Percentiles rank a stretch among this genome's conserved stretches.
Evolutionary conservation across 2,797 vertebrate genomes (phyloP).

Genomic region (Lagocephalus sceleratus): DNA sequence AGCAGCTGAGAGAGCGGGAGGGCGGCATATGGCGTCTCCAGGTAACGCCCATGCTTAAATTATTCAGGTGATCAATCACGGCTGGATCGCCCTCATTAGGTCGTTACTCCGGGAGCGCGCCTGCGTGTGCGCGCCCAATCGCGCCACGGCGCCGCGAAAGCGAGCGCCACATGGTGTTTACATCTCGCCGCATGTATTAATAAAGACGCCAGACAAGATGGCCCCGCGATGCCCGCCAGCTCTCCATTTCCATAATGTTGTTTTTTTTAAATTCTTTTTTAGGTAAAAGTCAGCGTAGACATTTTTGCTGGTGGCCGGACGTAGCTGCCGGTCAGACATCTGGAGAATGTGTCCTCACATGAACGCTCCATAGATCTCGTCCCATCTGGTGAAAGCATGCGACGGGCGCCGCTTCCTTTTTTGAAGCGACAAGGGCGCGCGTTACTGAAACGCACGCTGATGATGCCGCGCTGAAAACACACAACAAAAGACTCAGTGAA

Average conservation of each 20-base stretch:
- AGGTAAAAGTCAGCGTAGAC: neutral
- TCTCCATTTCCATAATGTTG: constrained; percentile 2
- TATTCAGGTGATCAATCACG: constrained; percentile 75
- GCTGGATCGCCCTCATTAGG: constrained; percentile 58
- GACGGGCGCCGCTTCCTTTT: constrained; percentile 45
- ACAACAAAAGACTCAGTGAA: constrained; percentile 72
- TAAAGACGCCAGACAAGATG: constrained; percentile 42
- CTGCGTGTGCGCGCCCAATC: constrained; percentile 25
- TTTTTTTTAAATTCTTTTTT: neutral
- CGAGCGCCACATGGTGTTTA: constrained; percentile 54
- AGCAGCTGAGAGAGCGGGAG: constrained; percentile 34
- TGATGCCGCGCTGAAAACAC: neutral
- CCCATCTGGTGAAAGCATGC: constrained; percentile 46
- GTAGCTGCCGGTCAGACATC: constrained; percentile 34
- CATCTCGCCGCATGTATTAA: constrained; percentile 46
- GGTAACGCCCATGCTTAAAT: constrained; percentile 71
- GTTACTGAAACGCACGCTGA: too few relatives aligned
- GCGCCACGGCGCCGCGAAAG: constrained; percentile 34
- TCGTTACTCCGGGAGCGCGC: constrained; percentile 24
- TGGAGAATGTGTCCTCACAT: constrained; percentile 52
- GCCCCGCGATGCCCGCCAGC: constrained; percentile 17
- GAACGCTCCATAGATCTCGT: constrained; percentile 40
- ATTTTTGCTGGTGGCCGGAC: constrained; percentile 8
- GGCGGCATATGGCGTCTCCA: constrained; percentile 62
- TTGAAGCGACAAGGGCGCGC: too few relatives aligned